Base-by-base conservation (phyloP, 2,113 vertebrate species). In the Rhea pennata region DNA sequence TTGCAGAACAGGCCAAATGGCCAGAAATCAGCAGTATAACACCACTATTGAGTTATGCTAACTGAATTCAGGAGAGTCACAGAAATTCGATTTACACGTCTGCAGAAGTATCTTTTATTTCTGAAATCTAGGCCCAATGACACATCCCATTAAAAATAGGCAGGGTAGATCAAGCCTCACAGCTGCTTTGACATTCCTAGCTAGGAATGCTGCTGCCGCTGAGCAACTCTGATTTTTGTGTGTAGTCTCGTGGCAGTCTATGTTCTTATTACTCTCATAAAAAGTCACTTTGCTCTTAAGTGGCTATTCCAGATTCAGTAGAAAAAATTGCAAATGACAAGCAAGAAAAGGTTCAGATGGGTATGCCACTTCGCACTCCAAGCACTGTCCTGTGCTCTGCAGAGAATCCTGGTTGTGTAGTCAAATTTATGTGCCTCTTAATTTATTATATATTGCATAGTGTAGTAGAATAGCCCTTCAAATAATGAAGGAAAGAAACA, bases 121-220 rank as follows among this genome's bases (percentile, higher is more conserved):
- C 78, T 79, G 72, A 61, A 87, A 82, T 80, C 42, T 80, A 76
- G n/a, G 61, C 44, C 50, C 9, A 87, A 7, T 93, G 90, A 97
- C 89, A 86, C 31, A 85, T 87, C 79, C 39, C 72, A 91, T 92
- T 94, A 92, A 96, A 96, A 96, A 96, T 31, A 97, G 89, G 73
- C 82, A 82, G 64, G 24, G 39, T 48, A 69, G 58, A 59, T 94
- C 88, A 93, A 58, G 51, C 59, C 70, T 93, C 73, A 48, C 76
- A 95, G 92, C 89, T 94, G 92, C 82, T 90, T 94, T 87, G 74
- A 92, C 48, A 64, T 94, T 93, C 73, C 92, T 92, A 21, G 59
- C 44, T 77, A 56, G 87, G 84, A 96, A 90, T 93, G 92, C 84
- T 70, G 69, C 90, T 6, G 1, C 82, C 92, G 88, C 58, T 36